Base-by-base conservation (phyloP, 2,797 vertebrate species). In the Dendrocincla fuliginosa region DNA sequence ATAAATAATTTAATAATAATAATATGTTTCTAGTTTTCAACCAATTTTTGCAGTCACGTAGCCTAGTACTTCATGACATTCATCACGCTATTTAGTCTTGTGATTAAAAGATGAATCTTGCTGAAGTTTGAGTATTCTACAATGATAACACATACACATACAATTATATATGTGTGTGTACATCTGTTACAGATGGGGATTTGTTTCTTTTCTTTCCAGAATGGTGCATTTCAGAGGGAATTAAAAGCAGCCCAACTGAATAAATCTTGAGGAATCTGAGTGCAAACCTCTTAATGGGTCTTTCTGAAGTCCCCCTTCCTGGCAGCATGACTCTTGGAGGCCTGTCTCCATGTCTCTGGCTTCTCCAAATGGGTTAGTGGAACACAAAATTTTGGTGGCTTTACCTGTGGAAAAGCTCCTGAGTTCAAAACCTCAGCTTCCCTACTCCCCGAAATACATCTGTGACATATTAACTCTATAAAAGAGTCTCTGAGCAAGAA, bases 321-420 rank as follows among this genome's bases (percentile, higher is more conserved):
- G 91, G 89, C 74, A 93, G 77, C 47, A 37, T 89, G 70, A 93
- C 73, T 87, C 94, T 90, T 90, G 93, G 85, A 96, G 81, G 92
- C 70, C 70, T 93, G 94, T 93, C 64, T 96, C 95, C 41, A 11
- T 89, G 88, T 94, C 84, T 96, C 77, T 79, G 24, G n/a, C 37
- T 94, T 94, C 84, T 95, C 78, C 75, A 94, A 90, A 89, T 59
- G 78, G 75, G 16, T 94, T 92, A 97, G 89, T 73, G 42, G 87
- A 96, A 87, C 88, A 94, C 81, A 93, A 90, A 89, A 90, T 93
- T 96, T 93, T 94, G 88, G 75, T 92, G 87, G 37, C 44, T 95
- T 96, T 89, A 94, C 70, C 86, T 89, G 84, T 69, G 86, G 86
- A 93, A 96, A 96, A 96, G 88, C 92, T 94, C 68, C 92, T 14